Percentiles rank a stretch among this genome's conserved stretches.
Conservation (phyloP, 1,140 invertebrate species). For the Cydia amplana region DNA sequence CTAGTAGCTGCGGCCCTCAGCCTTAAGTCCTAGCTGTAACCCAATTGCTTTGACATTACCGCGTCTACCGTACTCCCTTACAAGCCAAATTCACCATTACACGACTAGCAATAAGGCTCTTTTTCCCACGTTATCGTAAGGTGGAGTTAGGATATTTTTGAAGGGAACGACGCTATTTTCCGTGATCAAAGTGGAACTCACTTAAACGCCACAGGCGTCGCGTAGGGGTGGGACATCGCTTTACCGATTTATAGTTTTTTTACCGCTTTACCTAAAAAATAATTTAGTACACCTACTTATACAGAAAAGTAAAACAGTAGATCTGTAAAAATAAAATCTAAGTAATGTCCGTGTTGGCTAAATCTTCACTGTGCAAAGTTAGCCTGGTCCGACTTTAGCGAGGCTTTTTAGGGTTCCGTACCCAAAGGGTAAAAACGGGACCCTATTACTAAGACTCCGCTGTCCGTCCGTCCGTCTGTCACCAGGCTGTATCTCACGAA, state of each 20-base stretch:
- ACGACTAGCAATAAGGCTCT: background rate
- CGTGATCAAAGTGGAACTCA: conserved; percentile 38
- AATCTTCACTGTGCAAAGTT: too few relatives aligned
- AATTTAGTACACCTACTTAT: too few relatives aligned
- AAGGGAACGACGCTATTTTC: conserved; percentile 19
- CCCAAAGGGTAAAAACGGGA: too few relatives aligned
- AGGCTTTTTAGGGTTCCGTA: too few relatives aligned
- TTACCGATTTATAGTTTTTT: conserved; percentile 1
- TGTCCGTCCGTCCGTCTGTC: too few relatives aligned
- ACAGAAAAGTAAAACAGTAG: too few relatives aligned
- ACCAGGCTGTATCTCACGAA: too few relatives aligned
- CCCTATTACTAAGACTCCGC: too few relatives aligned
- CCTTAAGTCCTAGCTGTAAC: conserved; percentile 6
- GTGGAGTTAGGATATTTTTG: background rate
- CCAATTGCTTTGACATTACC: conserved; percentile 28
- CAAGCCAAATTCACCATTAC: background rate
- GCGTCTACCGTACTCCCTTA: background rate
- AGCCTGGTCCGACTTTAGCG: too few relatives aligned
- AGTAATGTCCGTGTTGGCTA: too few relatives aligned
- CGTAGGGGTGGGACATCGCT: background rate
- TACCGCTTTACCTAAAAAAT: too few relatives aligned
- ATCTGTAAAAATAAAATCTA: too few relatives aligned
- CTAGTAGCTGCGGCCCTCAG: background rate
- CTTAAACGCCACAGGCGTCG: conserved; percentile 36
- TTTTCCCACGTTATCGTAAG: background rate